Evolutionary conservation across 2,113 vertebrate genomes (phyloP), one percentile per base, ranked within the genome.

Genomic region (Chamaetylas fuelleborni): DNA sequence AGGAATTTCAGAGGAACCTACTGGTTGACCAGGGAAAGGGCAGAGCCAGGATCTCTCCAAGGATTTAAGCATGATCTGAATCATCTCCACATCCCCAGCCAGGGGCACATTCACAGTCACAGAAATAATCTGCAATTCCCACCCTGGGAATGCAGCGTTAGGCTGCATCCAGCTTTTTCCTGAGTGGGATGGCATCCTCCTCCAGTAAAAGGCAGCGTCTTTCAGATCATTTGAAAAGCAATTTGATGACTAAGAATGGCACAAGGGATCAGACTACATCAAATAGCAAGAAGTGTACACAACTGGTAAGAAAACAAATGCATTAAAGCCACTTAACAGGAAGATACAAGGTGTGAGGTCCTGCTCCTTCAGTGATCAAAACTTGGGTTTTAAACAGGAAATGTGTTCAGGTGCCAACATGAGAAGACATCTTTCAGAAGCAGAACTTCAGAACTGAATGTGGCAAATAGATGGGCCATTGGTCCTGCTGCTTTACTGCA

Each of bases 131-230:
- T 33, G 12, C 33, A n/a, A 19, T 38, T 57, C 23, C 14, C 40
- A 5, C 3, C 7, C 22, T n/a, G 38, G 14, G 14, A 19, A 34
- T 11, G 2, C 51, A 8, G 11, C 0, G 0, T 17, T 31, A 7
- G 16, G 20, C 53, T 28, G 45, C 48, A 84, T 34, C 64, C 66
- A 60, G 28, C 36, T 76, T 24, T 36, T 36, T 50, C 40, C 50
- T 19, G 19, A 28, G 72, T 16, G 38, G 57, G 34, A 54, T 36
- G 18, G 23, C 28, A 70, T n/a, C 31, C 47, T 77, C 7, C 33
- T 78, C 60, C 57, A 66, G 50, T 18, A 51, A 45, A 72, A 48
- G 4, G 64, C 12, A 80, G 79, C 4, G 2, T 22, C 38, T 20
- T 74, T 42, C 60, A 71, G 18, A 73, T 28, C 10, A 16, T 11